Conservation (phyloP, 2,113 vertebrate species). For the Bostrychus sinensis region DNA sequence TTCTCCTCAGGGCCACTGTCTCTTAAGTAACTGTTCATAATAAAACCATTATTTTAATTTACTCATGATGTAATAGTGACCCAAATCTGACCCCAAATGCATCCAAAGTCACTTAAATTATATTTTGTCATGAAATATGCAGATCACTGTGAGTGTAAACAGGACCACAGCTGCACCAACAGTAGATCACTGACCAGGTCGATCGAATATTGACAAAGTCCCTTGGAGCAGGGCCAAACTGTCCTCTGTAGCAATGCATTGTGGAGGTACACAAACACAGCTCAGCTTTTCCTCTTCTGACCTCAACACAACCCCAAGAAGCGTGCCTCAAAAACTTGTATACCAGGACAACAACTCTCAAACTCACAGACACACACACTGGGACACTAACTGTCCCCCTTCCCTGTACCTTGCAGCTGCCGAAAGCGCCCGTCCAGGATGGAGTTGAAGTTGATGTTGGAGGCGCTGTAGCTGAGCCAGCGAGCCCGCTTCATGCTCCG, state of each 20-base stretch:
- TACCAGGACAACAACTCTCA: slow-evolving; percentile 13
- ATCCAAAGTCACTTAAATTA: not conserved
- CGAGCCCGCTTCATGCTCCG: slow-evolving; percentile 74
- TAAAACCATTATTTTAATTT: not conserved
- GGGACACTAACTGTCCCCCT: not conserved
- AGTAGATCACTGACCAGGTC: slow-evolving; percentile 2
- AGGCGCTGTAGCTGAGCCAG: slow-evolving; percentile 81
- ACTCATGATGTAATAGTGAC: not conserved
- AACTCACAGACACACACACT: slow-evolving; percentile 19
- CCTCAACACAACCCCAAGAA: slow-evolving; percentile 9
- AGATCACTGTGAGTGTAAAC: not conserved
- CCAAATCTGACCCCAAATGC: slow-evolving; percentile 1
- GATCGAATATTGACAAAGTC: not conserved
- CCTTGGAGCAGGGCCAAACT: slow-evolving; percentile 1
- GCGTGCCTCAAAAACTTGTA: slow-evolving; percentile 16
- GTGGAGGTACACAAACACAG: slow-evolving; percentile 20
- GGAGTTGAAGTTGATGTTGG: slow-evolving; percentile 81
- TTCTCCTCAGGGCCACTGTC: too few relatives aligned
- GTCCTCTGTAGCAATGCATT: not conserved
- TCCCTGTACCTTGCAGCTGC: slow-evolving; percentile 82
- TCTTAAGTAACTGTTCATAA: too few relatives aligned
- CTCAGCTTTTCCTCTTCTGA: slow-evolving; percentile 13
- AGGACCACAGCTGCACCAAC: not conserved
- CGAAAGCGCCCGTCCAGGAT: slow-evolving; percentile 83
- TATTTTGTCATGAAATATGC: not conserved